Base-by-base conservation (phyloP, 2,113 vertebrate species). In the Amphiprion ocellaris region DNA sequence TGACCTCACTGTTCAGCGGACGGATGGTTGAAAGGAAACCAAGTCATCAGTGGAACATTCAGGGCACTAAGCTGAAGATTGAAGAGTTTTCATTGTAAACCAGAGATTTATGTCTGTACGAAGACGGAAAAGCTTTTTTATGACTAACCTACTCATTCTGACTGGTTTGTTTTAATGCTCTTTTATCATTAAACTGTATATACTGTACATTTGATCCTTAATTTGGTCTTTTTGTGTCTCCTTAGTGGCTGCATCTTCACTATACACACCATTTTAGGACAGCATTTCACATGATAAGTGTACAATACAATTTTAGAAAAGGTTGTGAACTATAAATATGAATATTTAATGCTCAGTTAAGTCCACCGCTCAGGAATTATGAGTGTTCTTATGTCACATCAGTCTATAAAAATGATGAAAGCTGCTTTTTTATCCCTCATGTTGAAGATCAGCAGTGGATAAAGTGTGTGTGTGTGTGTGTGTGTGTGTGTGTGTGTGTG, bases 161-260 rank as follows among this genome's bases (percentile, higher is more conserved):
- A 74, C 16, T 74, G 65, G 50, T 60, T 67, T 79, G 50, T 85
- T 83, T 85, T 82, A 79, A 61, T 78, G 68, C 66, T 84, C 33
- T 90, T 89, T 84, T 91, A 87, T 84, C 84, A 93, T 90, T 92
- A 92, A 93, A 91, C 66, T 89, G 86, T 87, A 77, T 53, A 89
- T 82, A 84, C 49, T 62, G 65, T 89, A 26, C 71, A 64, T 82
- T 79, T 86, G 69, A 8, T 37, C 1, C 44, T 77, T 76, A 66
- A 62, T 64, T 71, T 77, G 11, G 62, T 85, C 41, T 53, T 52
- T 69, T 33, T 63, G 16, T 73, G 33, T 53, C 5, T 79, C 19
- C n/a, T 54, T 44, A 10, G 16, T 49, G 14, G 14, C 26, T 37
- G 33, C 12, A 15, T 62, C n/a, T 16, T 44, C 23, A 52, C 24